These are phyloP conservation scores for Anomalospiza imberbis DNA, from an alignment of 2,797 vertebrate species.

Conservation along the genomic window DNA sequence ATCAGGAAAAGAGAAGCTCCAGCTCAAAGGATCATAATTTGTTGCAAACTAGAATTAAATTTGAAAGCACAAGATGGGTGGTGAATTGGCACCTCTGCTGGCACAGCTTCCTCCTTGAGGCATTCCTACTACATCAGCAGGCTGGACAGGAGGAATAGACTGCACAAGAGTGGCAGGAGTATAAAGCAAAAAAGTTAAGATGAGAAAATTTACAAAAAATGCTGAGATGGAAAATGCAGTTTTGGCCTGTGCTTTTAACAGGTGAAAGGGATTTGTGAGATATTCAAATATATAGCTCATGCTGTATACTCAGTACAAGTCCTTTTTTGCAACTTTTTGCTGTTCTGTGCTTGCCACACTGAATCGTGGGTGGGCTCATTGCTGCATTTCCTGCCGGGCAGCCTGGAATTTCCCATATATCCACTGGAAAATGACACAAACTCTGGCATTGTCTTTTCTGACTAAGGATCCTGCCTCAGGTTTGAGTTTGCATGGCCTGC, in stretches of 20 bases:
- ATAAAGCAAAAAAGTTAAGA: neutral
- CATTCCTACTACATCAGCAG: neutral
- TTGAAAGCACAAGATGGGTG: neutral
- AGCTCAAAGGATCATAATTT: neutral
- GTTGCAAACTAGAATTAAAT: neutral
- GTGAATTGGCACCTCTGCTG: neutral
- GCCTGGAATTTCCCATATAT: neutral
- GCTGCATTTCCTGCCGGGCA: neutral
- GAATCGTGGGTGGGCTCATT: neutral
- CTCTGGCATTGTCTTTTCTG: neutral
- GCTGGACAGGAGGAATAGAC: neutral
- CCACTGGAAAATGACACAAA: neutral
- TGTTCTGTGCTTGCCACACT: neutral
- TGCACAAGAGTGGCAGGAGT: neutral
- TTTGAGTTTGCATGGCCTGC: neutral
- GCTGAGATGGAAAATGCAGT: neutral
- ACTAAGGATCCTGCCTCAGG: neutral
- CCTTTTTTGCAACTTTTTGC: neutral
- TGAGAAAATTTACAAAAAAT: neutral
- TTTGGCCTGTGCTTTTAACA: neutral
- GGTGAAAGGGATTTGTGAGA: neutral
- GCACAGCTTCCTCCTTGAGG: neutral
- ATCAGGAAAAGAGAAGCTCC: neutral
- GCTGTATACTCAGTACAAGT: neutral
- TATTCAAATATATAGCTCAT: neutral